phyloP scores from a whole-genome alignment of 2,113 vertebrate species.

The Larimichthys polyactis region DNA sequence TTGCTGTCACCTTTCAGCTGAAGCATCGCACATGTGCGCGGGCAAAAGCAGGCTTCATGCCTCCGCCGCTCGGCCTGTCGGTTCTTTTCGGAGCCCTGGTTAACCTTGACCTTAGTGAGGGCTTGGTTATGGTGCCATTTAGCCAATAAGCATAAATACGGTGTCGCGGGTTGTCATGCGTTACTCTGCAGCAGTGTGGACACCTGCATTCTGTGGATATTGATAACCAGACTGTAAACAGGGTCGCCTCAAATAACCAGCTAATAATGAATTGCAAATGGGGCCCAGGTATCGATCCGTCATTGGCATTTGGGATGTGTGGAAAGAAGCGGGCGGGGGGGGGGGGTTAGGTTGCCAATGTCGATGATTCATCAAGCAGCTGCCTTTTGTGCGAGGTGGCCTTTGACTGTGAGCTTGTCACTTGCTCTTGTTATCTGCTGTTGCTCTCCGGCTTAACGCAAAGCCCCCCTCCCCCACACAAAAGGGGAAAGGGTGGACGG shows the following conservation, averaged over 20 bases:
- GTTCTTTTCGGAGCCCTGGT: slow-evolving; percentile 15
- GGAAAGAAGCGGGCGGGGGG: slow-evolving; percentile 35
- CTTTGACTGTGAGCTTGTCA: slow-evolving; percentile 87
- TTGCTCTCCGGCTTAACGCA: slow-evolving; percentile 73
- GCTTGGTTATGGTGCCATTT: slow-evolving; percentile 18
- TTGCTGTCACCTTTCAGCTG: slow-evolving; percentile 72
- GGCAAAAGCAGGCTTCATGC: slow-evolving; percentile 7
- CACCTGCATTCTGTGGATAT: slow-evolving; percentile 48
- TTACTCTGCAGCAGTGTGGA: slow-evolving; percentile 30
- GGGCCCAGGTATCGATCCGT: slow-evolving; percentile 84
- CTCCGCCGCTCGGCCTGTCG: background rate
- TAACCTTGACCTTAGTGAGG: slow-evolving; percentile 73
- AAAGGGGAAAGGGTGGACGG: slow-evolving; percentile 73
- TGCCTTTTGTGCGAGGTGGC: slow-evolving; percentile 83
- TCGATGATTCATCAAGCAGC: slow-evolving; percentile 85
- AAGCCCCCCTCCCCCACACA: slow-evolving; percentile 70
- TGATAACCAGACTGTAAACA: slow-evolving; percentile 84
- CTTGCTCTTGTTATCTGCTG: slow-evolving; percentile 86
- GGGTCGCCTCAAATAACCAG: slow-evolving; percentile 85
- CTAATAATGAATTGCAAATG: slow-evolving; percentile 91
- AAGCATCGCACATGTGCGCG: slow-evolving; percentile 7
- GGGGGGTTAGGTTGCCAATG: slow-evolving; percentile 69
- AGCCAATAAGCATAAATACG: slow-evolving; percentile 54
- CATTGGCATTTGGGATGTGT: slow-evolving; percentile 83
- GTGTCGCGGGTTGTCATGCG: slow-evolving; percentile 1